Conservation (phyloP, 2,888 invertebrate genomes). For the Tortrix viridana region DNA sequence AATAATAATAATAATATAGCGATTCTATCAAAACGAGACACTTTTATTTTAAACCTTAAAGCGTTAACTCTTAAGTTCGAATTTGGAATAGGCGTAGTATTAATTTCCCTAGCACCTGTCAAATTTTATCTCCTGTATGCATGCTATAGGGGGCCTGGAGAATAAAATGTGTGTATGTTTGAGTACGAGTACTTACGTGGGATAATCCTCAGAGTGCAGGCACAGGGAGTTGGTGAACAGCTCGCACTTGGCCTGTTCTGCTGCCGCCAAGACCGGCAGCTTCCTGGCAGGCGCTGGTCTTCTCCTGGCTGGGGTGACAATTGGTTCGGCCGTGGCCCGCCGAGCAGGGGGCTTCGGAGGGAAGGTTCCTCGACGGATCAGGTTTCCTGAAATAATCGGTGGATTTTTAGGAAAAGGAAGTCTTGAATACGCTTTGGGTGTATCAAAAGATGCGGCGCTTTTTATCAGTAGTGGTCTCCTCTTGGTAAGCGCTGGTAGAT, state of each 20-base stretch:
- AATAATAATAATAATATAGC: too few species aligned
- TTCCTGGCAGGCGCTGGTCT: slow-evolving; percentile 63
- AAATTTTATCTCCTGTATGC: too few species aligned
- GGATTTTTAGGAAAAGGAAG: slow-evolving; percentile 17
- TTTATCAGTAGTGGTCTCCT: too few species aligned
- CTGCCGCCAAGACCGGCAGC: slow-evolving; percentile 49
- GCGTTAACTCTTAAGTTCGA: too few species aligned
- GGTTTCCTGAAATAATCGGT: slow-evolving; percentile 53
- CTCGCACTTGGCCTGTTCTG: slow-evolving; percentile 82
- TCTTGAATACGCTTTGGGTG: too few species aligned
- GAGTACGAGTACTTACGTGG: slow-evolving; percentile 85
- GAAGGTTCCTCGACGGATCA: slow-evolving; percentile 68
- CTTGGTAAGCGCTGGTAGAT: too few species aligned
- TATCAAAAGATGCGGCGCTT: too few species aligned
- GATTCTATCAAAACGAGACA: too few species aligned
- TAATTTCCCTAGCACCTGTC: too few species aligned
- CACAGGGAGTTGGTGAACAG: slow-evolving; percentile 89
- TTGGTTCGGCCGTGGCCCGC: slow-evolving; percentile 64
- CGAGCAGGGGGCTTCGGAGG: slow-evolving; percentile 60
- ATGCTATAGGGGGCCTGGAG: too few species aligned
- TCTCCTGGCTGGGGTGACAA: slow-evolving; percentile 50
- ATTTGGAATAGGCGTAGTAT: too few species aligned
- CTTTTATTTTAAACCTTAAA: too few species aligned
- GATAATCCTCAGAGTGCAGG: slow-evolving; percentile 89
- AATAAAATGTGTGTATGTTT: neutral